Percentiles rank a stretch among this genome's conserved stretches.
Evolutionary conservation across 2,888 invertebrate species (phyloP).

Genomic region (Volucella inflata): DNA sequence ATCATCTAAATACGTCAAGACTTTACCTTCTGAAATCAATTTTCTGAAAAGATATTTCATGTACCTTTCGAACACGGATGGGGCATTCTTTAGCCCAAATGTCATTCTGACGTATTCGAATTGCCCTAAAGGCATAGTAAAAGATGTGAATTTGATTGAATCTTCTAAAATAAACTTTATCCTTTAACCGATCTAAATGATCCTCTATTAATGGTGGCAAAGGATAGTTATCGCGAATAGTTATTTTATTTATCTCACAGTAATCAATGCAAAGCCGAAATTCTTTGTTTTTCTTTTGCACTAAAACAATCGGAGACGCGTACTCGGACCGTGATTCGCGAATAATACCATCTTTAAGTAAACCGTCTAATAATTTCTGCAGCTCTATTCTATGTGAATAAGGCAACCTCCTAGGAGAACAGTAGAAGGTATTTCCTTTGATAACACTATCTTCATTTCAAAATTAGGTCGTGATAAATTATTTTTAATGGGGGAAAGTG

Average conservation of each 20-base stretch:
- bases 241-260: background rate
- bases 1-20: constrained; percentile 76
- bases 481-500: background rate
- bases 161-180: constrained; percentile 69
- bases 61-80: constrained; percentile 67
- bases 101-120: constrained; percentile 19
- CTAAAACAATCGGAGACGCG: constrained; percentile 70
- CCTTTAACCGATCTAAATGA: too few species aligned
- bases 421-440: constrained; percentile 44
- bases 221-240: background rate
- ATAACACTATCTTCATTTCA: constrained; percentile 57
- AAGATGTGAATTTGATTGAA: constrained; percentile 37
- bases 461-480: background rate
- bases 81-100: too few species aligned
- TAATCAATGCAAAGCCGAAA: constrained; percentile 29
- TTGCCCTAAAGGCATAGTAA: constrained; percentile 13
- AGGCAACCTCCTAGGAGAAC: constrained; percentile 29
- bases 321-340: constrained; percentile 50
- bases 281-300: constrained; percentile 56
- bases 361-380: constrained; percentile 33
- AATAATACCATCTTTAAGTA: constrained; percentile 27
- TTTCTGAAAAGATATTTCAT: constrained; percentile 66
- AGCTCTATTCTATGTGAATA: constrained; percentile 36
- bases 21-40: constrained; percentile 51
- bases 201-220: background rate